Evolutionary conservation across 2,113 vertebrate species (phyloP), one percentile per base, ranked within the genome.

Genomic region (Taxidea taxus): DNA sequence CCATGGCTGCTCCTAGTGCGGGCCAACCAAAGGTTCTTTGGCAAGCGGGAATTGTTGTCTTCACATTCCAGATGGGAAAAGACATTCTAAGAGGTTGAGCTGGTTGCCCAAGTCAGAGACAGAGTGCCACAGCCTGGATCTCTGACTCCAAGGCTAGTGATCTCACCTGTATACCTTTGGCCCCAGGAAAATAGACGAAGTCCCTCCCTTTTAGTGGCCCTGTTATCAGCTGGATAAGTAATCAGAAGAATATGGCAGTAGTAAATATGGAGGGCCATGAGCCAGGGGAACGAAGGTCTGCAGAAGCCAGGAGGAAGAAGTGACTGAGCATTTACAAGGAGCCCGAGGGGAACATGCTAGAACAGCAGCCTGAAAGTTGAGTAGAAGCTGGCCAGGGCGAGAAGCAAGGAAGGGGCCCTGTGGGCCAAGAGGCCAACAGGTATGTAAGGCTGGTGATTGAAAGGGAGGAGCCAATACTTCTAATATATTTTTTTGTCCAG

Each of bases 291-390:
- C n/a, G 2, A 10, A 25, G 77, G 9, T 81, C 81, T 62, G 42
- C 39, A 2, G 25, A 27, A 42, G 34, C n/a, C 15, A 0, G 51
- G 62, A 34, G 1, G 39, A 84, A 25, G 37, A n/a, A 39, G 23
- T 4, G 25, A 84, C 54, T 21, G 6, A 54, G 37, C n/a, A 31
- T 72, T 31, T 14, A 23, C n/a, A 6, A 31, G 75, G 29, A 37
- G 42, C 21, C 31, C 4, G 23, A 14, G 23, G 20, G 54, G 31
- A 3, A 0, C 3, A 1, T 20, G 34, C 44, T 23, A 20, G 29
- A 39, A 25, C 11, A 13, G 6, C 20, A 10, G 3, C n/a, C 74
- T 54, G 18, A 12, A 29, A 34, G 0, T 37, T 14, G 13, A 77
- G 37, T 0, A 62, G 37, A 18, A 42, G 6, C 7, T 15, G 0